Conservation (phyloP, 2,113 vertebrate genomes). For the Cygnus atratus region DNA sequence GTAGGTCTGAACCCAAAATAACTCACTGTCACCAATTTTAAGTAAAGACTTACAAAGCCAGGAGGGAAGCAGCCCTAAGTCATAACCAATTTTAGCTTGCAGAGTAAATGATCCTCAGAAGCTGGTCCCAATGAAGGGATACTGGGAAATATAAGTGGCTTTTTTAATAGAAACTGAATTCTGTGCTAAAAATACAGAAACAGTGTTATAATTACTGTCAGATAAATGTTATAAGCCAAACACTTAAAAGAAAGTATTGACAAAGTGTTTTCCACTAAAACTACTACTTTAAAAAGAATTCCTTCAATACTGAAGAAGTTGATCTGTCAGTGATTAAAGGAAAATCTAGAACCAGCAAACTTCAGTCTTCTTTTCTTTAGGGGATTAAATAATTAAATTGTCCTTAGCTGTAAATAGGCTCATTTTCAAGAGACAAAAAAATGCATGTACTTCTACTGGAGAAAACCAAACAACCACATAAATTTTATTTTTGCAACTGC, state of each 20-base stretch:
- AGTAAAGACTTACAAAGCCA: not conserved
- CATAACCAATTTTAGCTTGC: not conserved
- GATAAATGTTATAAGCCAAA: not conserved
- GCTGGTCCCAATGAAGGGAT: not conserved
- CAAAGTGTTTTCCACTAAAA: not conserved
- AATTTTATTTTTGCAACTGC: not conserved
- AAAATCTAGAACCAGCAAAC: not conserved
- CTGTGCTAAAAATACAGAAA: not conserved
- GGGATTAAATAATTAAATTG: not conserved
- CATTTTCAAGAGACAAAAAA: slow-evolving; percentile 1
- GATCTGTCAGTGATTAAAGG: not conserved
- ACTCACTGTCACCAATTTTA: not conserved
- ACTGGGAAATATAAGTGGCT: not conserved
- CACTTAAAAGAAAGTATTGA: not conserved
- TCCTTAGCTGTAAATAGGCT: not conserved
- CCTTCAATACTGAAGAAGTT: not conserved
- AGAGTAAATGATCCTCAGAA: not conserved
- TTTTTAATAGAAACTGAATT: not conserved
- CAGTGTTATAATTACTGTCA: not conserved
- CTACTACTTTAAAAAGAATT: not conserved
- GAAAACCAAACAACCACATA: not conserved
- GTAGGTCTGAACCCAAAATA: not conserved
- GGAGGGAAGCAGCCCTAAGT: not conserved
- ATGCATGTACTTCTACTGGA: not conserved
- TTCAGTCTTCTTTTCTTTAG: not conserved